phyloP scores from a whole-genome alignment of 1,140 invertebrate genomes.

The Lamellibrachia luymesi region DNA sequence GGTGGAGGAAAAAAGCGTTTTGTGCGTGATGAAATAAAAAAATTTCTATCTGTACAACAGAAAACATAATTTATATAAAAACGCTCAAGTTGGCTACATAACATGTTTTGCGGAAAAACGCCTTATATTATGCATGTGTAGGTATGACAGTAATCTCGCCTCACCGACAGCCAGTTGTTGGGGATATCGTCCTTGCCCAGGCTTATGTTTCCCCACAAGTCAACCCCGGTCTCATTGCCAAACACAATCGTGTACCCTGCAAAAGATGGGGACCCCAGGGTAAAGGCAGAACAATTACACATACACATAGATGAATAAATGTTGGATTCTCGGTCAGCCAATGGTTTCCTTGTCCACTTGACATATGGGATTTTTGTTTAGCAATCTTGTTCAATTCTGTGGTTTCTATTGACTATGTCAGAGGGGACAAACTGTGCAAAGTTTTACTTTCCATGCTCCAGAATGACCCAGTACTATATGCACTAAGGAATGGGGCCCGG shows the following conservation, averaged over 20 bases:
- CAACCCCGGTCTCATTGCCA: constrained; percentile 83
- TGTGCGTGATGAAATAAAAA: too few species aligned
- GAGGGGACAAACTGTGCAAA: neutral
- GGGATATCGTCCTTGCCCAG: constrained; percentile 86
- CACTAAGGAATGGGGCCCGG: too few species aligned
- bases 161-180: constrained; percentile 85
- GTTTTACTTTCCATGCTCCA: neutral
- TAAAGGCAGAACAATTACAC: neutral
- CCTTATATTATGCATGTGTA: neutral
- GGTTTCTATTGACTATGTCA: neutral
- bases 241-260: constrained; percentile 74
- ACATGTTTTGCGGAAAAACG: too few species aligned
- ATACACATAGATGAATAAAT: neutral
- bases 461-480: too few species aligned
- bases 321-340: too few species aligned
- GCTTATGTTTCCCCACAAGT: constrained; percentile 81
- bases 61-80: too few species aligned
- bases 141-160: constrained; percentile 31
- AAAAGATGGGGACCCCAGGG: constrained; percentile 34
- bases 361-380: too few species aligned
- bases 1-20: too few species aligned
- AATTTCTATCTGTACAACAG: too few species aligned
- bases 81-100: too few species aligned
- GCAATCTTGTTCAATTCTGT: too few species aligned
- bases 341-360: too few species aligned